Evolutionary conservation across 2,888 invertebrate species (phyloP).

Genomic region (Drosophila rellima): DNA sequence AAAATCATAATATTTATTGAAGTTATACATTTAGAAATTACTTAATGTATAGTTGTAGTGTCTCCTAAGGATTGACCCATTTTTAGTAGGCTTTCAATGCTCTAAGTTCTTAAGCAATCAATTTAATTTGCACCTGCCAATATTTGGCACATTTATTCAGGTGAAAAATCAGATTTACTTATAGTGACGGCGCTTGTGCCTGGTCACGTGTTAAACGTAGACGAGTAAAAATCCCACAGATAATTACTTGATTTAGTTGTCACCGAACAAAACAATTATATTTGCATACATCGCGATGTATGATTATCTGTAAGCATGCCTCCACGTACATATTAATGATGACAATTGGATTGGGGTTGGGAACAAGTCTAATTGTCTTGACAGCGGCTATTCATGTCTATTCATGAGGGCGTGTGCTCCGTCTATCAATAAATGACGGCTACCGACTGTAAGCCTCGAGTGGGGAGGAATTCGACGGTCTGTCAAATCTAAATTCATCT

Average conservation of each 20-base stretch:
- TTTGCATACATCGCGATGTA: constrained; percentile 49
- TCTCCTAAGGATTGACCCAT: neutral
- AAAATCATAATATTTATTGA: no score
- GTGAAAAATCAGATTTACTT: constrained; percentile 8
- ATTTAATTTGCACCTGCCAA: constrained; percentile 37
- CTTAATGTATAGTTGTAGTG: no score
- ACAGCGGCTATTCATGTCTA: constrained; percentile 46
- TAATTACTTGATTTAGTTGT: constrained; percentile 71
- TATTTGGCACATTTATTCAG: constrained; percentile 27
- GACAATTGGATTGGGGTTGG: constrained; percentile 24
- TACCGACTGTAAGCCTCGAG: neutral
- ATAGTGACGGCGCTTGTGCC: constrained; percentile 5
- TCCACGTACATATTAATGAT: constrained; percentile 48
- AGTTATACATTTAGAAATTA: no score
- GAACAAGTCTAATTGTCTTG: constrained; percentile 46
- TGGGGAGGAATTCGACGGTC: neutral
- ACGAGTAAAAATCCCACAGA: constrained; percentile 45
- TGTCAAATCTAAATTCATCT: neutral
- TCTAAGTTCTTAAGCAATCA: constrained; percentile 9
- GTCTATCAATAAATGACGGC: constrained; percentile 12
- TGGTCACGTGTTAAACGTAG: constrained; percentile 43
- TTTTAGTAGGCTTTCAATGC: neutral
- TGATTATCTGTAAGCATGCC: constrained; percentile 10
- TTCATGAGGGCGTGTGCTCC: constrained; percentile 7
- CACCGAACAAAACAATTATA: constrained; percentile 63